Percentiles rank a stretch among this genome's conserved stretches.
These are phyloP conservation scores for Clitarchus hookeri DNA, from an alignment of 2,888 invertebrate species.

Conservation along the genomic window DNA sequence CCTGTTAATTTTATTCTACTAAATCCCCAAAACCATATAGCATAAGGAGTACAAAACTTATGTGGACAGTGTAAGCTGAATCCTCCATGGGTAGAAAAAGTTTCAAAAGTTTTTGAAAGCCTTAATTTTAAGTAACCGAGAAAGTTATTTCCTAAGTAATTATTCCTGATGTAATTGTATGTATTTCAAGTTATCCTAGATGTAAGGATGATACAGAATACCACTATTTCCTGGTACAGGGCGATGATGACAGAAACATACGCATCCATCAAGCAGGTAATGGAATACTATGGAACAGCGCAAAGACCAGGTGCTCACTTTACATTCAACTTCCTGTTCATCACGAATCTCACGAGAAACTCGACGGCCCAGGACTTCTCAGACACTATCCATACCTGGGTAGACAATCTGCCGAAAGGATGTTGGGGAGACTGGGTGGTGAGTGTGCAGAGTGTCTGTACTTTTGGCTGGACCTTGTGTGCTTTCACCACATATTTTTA, in stretches of 20 bases:
- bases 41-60: no score
- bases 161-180: no score
- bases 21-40: no score
- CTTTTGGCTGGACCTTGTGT: no score
- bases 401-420: slow-evolving; percentile 64
- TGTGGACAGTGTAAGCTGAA: no score
- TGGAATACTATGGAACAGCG: slow-evolving; percentile 68
- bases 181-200: no score
- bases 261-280: slow-evolving; percentile 61
- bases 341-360: slow-evolving; percentile 61
- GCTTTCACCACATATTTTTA: no score
- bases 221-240: slow-evolving; percentile 44
- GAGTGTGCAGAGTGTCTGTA: slow-evolving; percentile 50
- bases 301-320: slow-evolving; percentile 68
- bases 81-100: no score
- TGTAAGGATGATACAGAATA: neutral
- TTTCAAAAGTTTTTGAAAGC: no score
- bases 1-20: no score
- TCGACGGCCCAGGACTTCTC: slow-evolving; percentile 67
- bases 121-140: no score
- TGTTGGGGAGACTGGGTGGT: slow-evolving; percentile 78
- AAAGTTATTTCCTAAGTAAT: no score
- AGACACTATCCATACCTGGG: slow-evolving; percentile 66
- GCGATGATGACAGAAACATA: slow-evolving; percentile 81
- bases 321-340: slow-evolving; percentile 78